These are phyloP conservation scores for Lasioglossum leucozonium DNA, from an alignment of 2,888 invertebrate genomes.

Conservation along the genomic window DNA sequence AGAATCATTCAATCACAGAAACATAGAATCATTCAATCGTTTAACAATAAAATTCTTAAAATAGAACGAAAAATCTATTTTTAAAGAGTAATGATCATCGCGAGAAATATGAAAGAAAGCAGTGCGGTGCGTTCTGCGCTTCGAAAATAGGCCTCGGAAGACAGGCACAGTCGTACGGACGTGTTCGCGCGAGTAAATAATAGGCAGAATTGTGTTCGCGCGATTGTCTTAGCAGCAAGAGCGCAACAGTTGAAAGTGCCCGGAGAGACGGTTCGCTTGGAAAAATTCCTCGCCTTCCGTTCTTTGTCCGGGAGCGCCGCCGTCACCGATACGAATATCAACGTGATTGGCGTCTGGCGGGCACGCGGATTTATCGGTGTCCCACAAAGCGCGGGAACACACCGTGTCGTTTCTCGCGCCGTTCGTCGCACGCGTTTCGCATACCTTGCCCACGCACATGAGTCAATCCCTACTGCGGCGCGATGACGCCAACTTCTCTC, in stretches of 20 bases:
- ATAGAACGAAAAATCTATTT: too few species aligned
- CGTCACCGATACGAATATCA: constrained; percentile 60
- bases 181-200: too few species aligned
- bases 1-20: too few species aligned
- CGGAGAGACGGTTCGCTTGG: neutral
- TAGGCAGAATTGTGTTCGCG: neutral
- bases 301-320: constrained; percentile 31
- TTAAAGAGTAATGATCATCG: too few species aligned
- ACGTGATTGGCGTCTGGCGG: constrained; percentile 70
- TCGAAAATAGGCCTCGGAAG: too few species aligned
- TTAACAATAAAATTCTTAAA: too few species aligned
- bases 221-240: neutral
- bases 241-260: constrained; percentile 2
- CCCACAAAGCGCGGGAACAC: constrained; percentile 66
- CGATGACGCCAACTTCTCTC: constrained; percentile 63
- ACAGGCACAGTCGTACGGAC: too few species aligned
- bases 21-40: too few species aligned
- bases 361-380: constrained; percentile 70
- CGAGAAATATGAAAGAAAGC: too few species aligned
- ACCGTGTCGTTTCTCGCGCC: constrained; percentile 56
- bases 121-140: too few species aligned
- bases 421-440: constrained; percentile 70
- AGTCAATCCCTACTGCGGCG: constrained; percentile 78
- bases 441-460: constrained; percentile 81
- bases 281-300: constrained; percentile 14